Base-by-base conservation (phyloP, 2,797 vertebrate species). In the Lutjanus campechanus region DNA sequence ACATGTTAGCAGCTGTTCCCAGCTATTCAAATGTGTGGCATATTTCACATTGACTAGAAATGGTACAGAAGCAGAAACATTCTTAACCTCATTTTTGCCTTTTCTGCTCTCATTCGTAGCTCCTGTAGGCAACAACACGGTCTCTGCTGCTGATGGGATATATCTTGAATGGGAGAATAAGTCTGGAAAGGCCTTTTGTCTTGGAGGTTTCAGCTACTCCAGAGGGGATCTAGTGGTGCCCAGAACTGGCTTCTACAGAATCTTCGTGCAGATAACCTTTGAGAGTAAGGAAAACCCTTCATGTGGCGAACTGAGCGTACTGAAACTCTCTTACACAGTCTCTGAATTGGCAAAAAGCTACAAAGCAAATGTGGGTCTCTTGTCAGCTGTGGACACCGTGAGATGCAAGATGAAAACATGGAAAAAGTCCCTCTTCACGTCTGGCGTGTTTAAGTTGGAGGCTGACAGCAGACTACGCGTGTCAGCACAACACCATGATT, bases 241-340 rank as follows among this genome's bases (percentile, higher is more conserved):
- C 47, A 79, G 19, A 59, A 0, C 2, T 0, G 93, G 91, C 46
- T 0, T 44, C 25, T 94, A 93, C 89, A 84, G 62, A 29, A 53
- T 94, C 49, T 93, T 84, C 64, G 75, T 94, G 72, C 93, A 94
- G 88, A 75, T 93, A 49, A 88, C 89, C 19, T 93, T 88, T 20
- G 10, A 69, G 36, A 0, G 11, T 1, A 0, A 9, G 0, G 0
- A 1, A 0, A 0, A 0, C 10, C 0, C 0, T 0, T 0, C 1
- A 1, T 85, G 65, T 76, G 0, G 0, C 0, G 7, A 1, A n/a
- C n/a, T n/a, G 43, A 11, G 43, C 6, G 2, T 1, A 12, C 16
- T 68, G 10, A 61, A 0, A 0, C 78, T 92, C 25, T 0, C 0
- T 13, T 70, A 60, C 51, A 0, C 0, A 0, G 87, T 94, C 36